Evolutionary conservation across 2,113 vertebrate genomes (phyloP), one percentile per base, ranked within the genome.

Genomic region (Ciconia stormi): DNA sequence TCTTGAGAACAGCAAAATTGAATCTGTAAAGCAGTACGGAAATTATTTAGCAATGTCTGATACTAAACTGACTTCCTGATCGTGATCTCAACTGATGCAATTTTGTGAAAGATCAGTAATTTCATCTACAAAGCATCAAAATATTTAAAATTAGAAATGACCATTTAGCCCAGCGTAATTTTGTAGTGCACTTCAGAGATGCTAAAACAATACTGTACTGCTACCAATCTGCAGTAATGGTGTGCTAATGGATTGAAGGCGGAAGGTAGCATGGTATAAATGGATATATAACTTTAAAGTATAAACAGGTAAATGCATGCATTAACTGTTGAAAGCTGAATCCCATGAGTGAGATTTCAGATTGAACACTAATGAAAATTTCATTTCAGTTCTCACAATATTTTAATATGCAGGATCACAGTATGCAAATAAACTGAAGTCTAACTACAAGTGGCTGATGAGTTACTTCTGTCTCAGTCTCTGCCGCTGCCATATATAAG

Each of bases 281-380:
- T 65, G 44, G 71, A 23, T 59, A 5, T 67, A 6, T 62, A 40
- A 65, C 73, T 95, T 79, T 19, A 55, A 81, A 90, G 38, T n/a
- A 61, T 76, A 95, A 96, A 90, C 87, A 82, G 66, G 85, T 73
- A 87, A 76, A 83, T 50, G 58, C 47, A n/a, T 87, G 47, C 78
- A 47, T 59, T 66, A 96, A 46, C 77, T 82, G 63, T 52, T 73
- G 77, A 16, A 80, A 87, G 86, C 29, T 78, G 82, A 93, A 58
- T 95, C 89, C 80, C 85, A 61, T 2, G 81, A 80, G 87, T 77
- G 74, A 95, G 78, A 70, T 89, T 71, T 89, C 88, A 76, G 90
- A 89, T 91, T 94, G 97, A 97, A 62, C 83, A 83, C 71, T 97
- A 95, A 90, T 95, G 91, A 95, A 96, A 96, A 92, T 97, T 94